Evolutionary conservation across 2,888 invertebrate species (phyloP).

Genomic region (Drosophila rubida): DNA sequence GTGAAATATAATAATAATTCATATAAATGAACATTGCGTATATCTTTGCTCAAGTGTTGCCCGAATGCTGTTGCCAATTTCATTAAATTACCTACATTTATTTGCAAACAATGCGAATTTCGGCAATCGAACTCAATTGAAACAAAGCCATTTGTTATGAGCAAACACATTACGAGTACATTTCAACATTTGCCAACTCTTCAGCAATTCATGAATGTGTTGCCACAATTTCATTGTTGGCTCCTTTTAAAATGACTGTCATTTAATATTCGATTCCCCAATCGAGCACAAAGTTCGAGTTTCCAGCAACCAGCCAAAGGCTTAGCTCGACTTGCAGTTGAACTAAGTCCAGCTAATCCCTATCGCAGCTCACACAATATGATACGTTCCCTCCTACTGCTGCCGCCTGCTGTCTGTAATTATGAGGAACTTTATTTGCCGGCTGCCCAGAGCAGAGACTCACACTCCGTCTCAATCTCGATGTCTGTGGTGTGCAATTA

Average conservation of each 20-base stretch:
- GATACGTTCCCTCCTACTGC: not conserved
- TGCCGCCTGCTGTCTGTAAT: not conserved
- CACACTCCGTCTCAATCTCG: not conserved
- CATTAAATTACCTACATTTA: not conserved
- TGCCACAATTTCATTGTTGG: not conserved
- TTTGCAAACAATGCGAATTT: not conserved
- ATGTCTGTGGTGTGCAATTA: conserved; percentile 37
- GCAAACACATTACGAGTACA: not conserved
- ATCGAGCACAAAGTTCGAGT: not conserved
- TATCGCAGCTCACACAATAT: not conserved
- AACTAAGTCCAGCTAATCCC: not conserved
- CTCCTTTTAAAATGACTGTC: not conserved
- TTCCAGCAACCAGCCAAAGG: not conserved
- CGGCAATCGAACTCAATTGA: not conserved
- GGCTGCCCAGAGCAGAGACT: conserved; percentile 21
- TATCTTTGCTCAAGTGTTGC: too few relatives aligned
- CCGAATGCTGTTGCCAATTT: too few relatives aligned
- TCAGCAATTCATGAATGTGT: not conserved
- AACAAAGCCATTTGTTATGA: not conserved
- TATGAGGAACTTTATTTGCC: conserved; percentile 14
- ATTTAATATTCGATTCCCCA: not conserved
- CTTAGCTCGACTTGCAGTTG: not conserved
- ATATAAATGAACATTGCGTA: too few relatives aligned
- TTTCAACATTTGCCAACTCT: not conserved
- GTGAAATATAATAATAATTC: too few relatives aligned